These are phyloP conservation scores for Megaptera novaeangliae DNA, from an alignment of 2,113 vertebrate species.

Conservation along the genomic window DNA sequence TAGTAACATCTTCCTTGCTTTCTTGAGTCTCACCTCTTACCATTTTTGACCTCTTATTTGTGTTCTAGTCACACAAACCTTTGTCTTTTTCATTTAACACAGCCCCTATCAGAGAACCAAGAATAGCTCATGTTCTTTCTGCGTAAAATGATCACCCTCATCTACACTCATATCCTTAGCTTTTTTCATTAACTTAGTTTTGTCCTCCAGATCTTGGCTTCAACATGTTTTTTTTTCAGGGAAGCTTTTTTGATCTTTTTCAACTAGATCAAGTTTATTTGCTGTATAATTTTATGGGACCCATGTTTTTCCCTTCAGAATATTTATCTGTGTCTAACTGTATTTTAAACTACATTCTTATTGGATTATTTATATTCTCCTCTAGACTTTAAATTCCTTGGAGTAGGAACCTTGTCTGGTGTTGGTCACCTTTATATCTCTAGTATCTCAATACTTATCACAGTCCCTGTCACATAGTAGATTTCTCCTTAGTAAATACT, in stretches of 20 bases:
- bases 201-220: background rate
- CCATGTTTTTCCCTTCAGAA: background rate
- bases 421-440: background rate
- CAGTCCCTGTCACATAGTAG: background rate
- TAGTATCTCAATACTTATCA: background rate
- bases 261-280: background rate
- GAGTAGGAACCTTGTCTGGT: background rate
- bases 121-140: background rate
- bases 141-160: background rate
- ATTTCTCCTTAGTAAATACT: background rate
- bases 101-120: background rate
- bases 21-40: background rate
- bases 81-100: background rate
- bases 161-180: background rate
- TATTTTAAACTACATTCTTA: background rate
- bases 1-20: background rate
- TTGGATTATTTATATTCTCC: background rate
- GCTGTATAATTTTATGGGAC: background rate
- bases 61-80: background rate
- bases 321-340: background rate
- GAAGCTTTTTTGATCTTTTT: background rate
- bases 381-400: background rate
- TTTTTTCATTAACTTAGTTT: background rate
- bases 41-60: background rate
- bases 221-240: background rate